Percentiles rank a stretch among this genome's conserved stretches.
Conservation (phyloP, 2,113 vertebrate genomes). For the Xenopus tropicalis region UCB_Xtro_10.0 CM004451.2:57623001-57623500, state of each 20-base stretch:
- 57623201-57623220: background rate
- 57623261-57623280: background rate
- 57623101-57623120: background rate
- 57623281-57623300: background rate
- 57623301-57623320: background rate
- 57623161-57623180: background rate
- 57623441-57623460: too few relatives aligned
- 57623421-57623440: too few relatives aligned
- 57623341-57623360: too few relatives aligned
- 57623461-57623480: too few relatives aligned
- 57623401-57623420: too few relatives aligned
- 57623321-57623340: too few relatives aligned
- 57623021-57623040: slow-evolving; percentile 20
- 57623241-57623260: background rate
- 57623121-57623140: background rate
- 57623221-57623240: background rate
- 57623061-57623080: slow-evolving; percentile 17
- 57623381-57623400: too few relatives aligned
- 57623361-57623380: too few relatives aligned
- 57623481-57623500: too few relatives aligned
- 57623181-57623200: background rate
- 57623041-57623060: slow-evolving; percentile 35
- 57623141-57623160: background rate
- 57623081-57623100: slow-evolving; percentile 20
- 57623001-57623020: background rate